Evolutionary conservation across 2,888 invertebrate genomes (phyloP), one percentile per base, ranked within the genome.

Genomic region (Heliconius aoede): DNA sequence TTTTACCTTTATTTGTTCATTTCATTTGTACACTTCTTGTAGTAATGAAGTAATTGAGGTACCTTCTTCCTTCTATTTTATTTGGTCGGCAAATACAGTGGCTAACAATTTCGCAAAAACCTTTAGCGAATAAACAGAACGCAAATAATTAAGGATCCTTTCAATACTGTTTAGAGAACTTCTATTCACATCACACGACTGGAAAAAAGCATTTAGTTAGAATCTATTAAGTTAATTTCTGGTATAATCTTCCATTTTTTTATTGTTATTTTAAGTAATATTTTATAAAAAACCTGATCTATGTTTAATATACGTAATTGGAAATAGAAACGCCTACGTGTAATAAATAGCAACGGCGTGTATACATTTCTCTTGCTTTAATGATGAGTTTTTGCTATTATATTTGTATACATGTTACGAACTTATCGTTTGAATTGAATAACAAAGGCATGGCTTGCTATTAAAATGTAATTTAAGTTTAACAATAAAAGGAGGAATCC

Each of bases 401-500:
- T n/a, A 9, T 55, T 55, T 55, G 55, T 9, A n/a, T 55, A 55
- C 4, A 55, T 9, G 11, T 11, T n/a, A 11, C 1, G 46, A 13
- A n/a, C 21, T 4, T 55, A 55, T 55, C n/a, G 8, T 55, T 55
- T n/a, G 9, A 60, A 58, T 26, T 28, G 26, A 36, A 36, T 7
- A 72, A 72, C 72, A 72, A 61, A 61, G 61, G 36, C 26, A 72
- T 36, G 26, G 28, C 72, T 61, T 40, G n/a, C 60, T 61, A 60
- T 72, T 72, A 40, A 72, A 72, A 60, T 40, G 60, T 72, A 72
- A 72, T 72, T 72, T 40, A 72, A 72, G 40, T 72, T 72, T 61
- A 21, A 60, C 24, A 60, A 40, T 60, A 72, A 61, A 60, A 60
- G 32, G 18, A 18, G 36, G 40, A 40, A 60, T 26, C 36, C 24